A percentile compares a stretch with the other conserved stretches of the same genome.
phyloP scores from a whole-genome alignment of 2,113 vertebrate genomes.

The Vombatus ursinus region DNA sequence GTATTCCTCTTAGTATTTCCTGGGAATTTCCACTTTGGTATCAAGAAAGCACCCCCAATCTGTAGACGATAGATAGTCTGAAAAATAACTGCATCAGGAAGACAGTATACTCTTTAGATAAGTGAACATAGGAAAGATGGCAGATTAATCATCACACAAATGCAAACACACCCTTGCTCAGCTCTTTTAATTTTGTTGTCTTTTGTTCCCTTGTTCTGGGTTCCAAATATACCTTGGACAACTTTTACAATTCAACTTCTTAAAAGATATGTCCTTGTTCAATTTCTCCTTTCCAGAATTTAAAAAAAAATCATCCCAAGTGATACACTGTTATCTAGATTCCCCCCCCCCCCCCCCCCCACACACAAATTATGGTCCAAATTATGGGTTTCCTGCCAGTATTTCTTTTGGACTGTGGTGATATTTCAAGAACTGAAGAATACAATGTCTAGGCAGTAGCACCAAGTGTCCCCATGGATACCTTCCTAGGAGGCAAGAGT shows the following conservation, averaged over 20 bases:
- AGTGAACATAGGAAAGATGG: not conserved
- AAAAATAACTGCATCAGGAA: not conserved
- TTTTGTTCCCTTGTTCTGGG: not conserved
- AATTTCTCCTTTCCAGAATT: not conserved
- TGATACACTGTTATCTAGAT: not conserved
- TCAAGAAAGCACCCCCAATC: not conserved
- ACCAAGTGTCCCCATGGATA: conserved; percentile 58
- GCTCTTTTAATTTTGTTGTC: not conserved
- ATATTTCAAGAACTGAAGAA: conserved; percentile 65
- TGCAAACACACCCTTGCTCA: not conserved
- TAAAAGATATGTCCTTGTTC: not conserved
- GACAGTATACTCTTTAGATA: not conserved
- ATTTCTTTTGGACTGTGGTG: conserved; percentile 51
- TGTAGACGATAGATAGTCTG: not conserved
- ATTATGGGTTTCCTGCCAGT: not conserved
- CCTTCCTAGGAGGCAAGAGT: conserved; percentile 46
- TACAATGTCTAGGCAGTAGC: conserved; percentile 32
- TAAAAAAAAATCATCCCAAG: not conserved
- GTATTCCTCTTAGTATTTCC: not conserved
- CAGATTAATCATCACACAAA: not conserved
- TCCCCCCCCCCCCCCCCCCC: too few species aligned
- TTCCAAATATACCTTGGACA: not conserved
- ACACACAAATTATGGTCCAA: not conserved
- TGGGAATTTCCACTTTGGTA: not conserved
- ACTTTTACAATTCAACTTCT: not conserved